phyloP scores from a whole-genome alignment of 2,888 invertebrate species.

The Sepiola atlantica region DNA sequence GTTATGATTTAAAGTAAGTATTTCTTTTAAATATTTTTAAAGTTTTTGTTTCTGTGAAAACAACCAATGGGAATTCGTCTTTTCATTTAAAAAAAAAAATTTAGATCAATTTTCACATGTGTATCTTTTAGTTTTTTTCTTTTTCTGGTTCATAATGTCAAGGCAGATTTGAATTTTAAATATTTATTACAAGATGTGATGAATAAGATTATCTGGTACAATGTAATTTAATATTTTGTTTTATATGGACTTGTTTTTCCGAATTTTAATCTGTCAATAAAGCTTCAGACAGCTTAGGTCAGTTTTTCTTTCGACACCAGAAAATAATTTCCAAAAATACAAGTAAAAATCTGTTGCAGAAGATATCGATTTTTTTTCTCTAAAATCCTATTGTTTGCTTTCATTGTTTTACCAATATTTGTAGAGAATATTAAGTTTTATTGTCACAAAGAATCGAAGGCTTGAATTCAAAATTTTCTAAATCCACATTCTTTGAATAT shows the following conservation, averaged over 20 bases:
- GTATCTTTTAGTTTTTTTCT: not conserved
- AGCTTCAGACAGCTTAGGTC: not conserved
- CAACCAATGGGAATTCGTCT: not conserved
- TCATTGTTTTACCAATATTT: not conserved
- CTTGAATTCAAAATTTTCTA: not conserved
- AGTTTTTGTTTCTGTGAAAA: not conserved
- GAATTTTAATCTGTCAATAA: not conserved
- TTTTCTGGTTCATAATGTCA: not conserved
- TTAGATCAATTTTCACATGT: not conserved
- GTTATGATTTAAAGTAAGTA: not conserved
- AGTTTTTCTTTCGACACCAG: not conserved
- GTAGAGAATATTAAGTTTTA: not conserved
- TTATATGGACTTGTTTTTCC: not conserved
- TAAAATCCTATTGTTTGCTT: not conserved
- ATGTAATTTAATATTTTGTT: not conserved
- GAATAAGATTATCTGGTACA: not conserved
- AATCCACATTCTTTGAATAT: not conserved
- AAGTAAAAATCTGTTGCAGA: not conserved
- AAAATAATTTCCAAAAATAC: not conserved
- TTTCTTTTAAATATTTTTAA: not conserved
- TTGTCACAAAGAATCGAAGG: not conserved
- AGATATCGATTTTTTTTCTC: not conserved
- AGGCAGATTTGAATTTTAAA: slow-evolving; percentile 16
- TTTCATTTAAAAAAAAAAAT: too few relatives aligned
- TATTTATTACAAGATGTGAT: not conserved